Evolutionary conservation across 2,113 vertebrate genomes (phyloP).

Genomic region (Pleuronectes platessa): DNA sequence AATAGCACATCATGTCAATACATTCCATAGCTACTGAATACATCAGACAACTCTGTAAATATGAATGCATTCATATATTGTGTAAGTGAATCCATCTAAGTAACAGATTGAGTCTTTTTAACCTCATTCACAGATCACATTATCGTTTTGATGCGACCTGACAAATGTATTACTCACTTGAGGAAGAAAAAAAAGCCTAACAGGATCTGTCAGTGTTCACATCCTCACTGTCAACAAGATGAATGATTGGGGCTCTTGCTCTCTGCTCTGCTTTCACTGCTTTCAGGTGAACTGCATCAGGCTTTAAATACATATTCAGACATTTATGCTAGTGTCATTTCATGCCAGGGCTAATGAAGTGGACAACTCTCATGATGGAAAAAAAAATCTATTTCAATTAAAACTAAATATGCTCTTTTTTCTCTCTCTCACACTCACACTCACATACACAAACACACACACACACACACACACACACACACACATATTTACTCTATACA

Average conservation of each 20-base stretch:
- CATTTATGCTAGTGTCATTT: constrained; percentile 9
- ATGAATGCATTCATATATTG: background rate
- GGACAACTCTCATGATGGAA: background rate
- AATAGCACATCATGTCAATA: background rate
- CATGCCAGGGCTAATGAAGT: constrained; percentile 18
- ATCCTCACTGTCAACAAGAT: background rate
- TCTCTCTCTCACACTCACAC: background rate
- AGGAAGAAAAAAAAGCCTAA: background rate
- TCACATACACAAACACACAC: too few relatives aligned
- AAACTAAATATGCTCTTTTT: background rate
- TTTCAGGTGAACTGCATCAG: background rate
- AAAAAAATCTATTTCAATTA: background rate
- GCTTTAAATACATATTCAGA: background rate
- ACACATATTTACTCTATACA: constrained; percentile 4
- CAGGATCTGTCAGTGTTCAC: background rate
- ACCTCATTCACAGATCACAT: background rate
- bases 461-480: background rate
- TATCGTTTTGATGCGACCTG: background rate
- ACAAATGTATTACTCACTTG: background rate
- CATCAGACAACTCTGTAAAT: background rate
- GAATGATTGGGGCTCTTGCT: background rate
- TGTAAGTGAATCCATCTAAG: background rate
- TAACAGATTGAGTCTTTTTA: constrained; percentile 3
- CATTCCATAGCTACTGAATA: background rate
- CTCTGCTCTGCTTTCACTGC: constrained; percentile 6